Base-by-base conservation (phyloP, 2,888 invertebrate species). In the Pachydiplax longipennis region DNA sequence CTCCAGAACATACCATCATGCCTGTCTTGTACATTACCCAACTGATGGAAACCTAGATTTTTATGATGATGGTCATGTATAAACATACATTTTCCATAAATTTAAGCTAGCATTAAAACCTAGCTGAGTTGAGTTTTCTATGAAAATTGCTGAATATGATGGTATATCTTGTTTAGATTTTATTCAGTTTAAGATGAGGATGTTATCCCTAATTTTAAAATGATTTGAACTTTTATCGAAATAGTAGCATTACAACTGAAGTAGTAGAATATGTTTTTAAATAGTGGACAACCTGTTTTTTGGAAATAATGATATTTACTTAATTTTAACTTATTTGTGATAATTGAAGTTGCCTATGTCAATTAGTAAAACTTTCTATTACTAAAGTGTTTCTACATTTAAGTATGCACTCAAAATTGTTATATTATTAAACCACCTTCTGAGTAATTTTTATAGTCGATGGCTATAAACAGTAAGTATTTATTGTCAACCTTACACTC, bases 11-110 rank as follows among this genome's bases (percentile, higher is more conserved):
- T 91, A 92, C 3, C 92, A 92, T 48, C 93, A 93, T 90, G 92
- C 93, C 10, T 93, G 93, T 91, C 91, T 93, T 25, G 93, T 93
- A 82, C 92, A 92, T n/a, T 93, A 92, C 80, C 92, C 92, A n/a
- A 91, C 91, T 1, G 93, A 93, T 91, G 93, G 93, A 31, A 93
- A 93, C 91, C 82, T 93, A 6, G 92, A 92, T 22, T 93, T 93
- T 61, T 87, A 61, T 61, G 87, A 87, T 65, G 87, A 87, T 61
- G 81, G 81, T 15, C 12, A 40, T 81, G 81, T 40, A 40, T 40
- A 81, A 81, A 15, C 4, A 80, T 80, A 48, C 48, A 48, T 82
- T 25, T 25, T 22, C 22, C 48, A 8, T 15, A 25, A 15, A 53
- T 53, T 18, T 18, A 53, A 18, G 18, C 53, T 18, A 18, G 40